Conservation (phyloP, 2,888 invertebrate genomes). For the Melanostoma mellinum region DNA sequence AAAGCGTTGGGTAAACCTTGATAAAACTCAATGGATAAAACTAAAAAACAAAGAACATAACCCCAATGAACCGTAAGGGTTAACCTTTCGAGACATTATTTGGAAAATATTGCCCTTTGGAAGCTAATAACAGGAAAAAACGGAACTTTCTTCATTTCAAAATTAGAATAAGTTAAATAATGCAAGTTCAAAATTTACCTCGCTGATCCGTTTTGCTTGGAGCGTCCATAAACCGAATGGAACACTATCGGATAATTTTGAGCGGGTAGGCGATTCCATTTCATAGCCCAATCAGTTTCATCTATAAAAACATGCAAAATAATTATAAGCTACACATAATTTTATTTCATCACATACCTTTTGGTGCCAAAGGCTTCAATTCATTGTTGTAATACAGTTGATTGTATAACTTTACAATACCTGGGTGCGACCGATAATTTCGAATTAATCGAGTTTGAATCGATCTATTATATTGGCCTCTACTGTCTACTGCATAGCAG, state of each 20-base stretch:
- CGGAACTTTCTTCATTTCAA: too few species aligned
- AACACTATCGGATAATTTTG: slow-evolving; percentile 84
- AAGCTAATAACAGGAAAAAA: too few species aligned
- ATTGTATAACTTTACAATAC: slow-evolving; percentile 87
- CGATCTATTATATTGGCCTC: slow-evolving; percentile 82
- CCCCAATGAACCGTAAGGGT: too few species aligned
- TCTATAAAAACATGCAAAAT: slow-evolving; percentile 67
- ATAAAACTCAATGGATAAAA: too few species aligned
- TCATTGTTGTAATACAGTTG: slow-evolving; percentile 87
- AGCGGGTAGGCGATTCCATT: slow-evolving; percentile 82
- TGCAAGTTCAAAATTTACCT: too few species aligned
- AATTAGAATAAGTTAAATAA: too few species aligned
- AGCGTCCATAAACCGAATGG: slow-evolving; percentile 83
- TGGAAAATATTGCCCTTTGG: too few species aligned
- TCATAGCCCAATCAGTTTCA: slow-evolving; percentile 71
- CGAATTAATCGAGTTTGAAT: slow-evolving; percentile 88
- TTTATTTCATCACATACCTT: slow-evolving; percentile 68
- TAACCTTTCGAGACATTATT: too few species aligned
- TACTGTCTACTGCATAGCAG: slow-evolving; percentile 79
- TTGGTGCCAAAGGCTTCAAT: slow-evolving; percentile 82
- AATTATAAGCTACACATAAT: background rate
- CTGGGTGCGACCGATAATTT: slow-evolving; percentile 89
- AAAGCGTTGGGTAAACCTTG: too few species aligned
- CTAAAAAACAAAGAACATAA: too few species aligned
- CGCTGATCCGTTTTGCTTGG: slow-evolving; percentile 13